Evolutionary conservation across 1,140 invertebrate genomes (phyloP), one percentile per base, ranked within the genome.

Genomic region (Globodera rostochiensis): DNA sequence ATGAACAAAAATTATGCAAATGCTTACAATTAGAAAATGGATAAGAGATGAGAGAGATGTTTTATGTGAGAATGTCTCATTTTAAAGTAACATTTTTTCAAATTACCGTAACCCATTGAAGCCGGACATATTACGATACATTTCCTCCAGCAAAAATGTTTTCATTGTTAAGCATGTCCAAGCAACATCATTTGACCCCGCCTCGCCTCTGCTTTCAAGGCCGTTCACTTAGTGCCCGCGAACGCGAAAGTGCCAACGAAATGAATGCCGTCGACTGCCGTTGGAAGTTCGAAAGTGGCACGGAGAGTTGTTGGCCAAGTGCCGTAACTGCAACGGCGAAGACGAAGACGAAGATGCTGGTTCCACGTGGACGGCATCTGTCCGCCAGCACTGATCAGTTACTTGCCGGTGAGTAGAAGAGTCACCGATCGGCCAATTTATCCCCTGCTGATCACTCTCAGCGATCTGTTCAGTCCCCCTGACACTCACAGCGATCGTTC

Each of bases 351-450:
- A 36, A 36, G 2, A 36, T 36, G 36, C 36, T 36, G 1, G 36
- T 36, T 36, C 36, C 36, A 6, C 57, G 57, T 11, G 57, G 11
- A 15, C 57, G 57, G 5, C 57, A 64, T 19, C 5, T 64, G 57
- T 64, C 57, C 57, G 57, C 57, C 57, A 64, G 57, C 57, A 64
- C 57, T 64, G 57, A 64, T 64, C 57, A 64, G 57, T 64, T 64
- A 19, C 11, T 64, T 15, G 19, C 57, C 57, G 57, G 57, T 64
- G 57, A 13, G 57, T 64, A 19, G 53, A 6, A 15, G 53, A 11
- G 53, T 53, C 6, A 53, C 53, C 8, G 53, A 36, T 36, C 36
- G 36, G 36, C 36, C 36, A 36, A 36, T 36, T 36, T 36, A 25
- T 36, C 36, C 6, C 8, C 53, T 11, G 15, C 8, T 36, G 36